Evolutionary conservation across 2,888 invertebrate genomes (phyloP).

Genomic region (Tubiluchus corallicola): DNA sequence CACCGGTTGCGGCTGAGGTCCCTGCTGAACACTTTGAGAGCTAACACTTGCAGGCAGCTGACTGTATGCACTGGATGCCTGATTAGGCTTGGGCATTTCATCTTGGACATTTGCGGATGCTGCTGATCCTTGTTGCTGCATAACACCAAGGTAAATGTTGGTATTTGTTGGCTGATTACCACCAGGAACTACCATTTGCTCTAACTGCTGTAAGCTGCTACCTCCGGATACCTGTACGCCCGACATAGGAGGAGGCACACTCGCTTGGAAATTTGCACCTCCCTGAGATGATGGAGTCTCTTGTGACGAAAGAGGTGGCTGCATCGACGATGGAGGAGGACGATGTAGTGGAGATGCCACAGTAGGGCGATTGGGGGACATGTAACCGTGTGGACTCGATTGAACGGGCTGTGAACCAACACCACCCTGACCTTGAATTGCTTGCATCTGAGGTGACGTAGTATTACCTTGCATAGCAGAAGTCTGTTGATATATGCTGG

Average conservation of each 20-base stretch:
- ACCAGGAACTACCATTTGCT: not conserved
- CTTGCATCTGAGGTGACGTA: not conserved
- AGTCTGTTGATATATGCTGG: not conserved
- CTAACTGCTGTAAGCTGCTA: conserved; percentile 1
- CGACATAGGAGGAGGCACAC: not conserved
- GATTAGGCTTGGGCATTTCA: too few species aligned
- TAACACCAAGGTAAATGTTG: too few species aligned
- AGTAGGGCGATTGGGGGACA: not conserved
- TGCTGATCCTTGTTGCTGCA: too few species aligned
- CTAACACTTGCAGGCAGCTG: too few species aligned
- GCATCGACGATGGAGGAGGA: not conserved
- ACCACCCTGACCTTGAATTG: too few species aligned
- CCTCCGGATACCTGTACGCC: not conserved
- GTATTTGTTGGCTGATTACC: too few species aligned
- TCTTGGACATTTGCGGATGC: too few species aligned
- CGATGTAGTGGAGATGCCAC: not conserved
- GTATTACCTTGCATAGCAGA: not conserved
- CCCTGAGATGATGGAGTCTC: not conserved
- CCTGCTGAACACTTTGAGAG: too few species aligned
- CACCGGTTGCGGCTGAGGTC: too few species aligned
- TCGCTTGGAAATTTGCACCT: too few species aligned
- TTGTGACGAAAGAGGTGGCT: too few species aligned
- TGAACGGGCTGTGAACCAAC: not conserved
- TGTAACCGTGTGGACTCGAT: not conserved
- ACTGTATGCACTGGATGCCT: too few species aligned